Conservation (phyloP, 1,140 invertebrate genomes). For the Drosophila sulfurigaster region DNA sequence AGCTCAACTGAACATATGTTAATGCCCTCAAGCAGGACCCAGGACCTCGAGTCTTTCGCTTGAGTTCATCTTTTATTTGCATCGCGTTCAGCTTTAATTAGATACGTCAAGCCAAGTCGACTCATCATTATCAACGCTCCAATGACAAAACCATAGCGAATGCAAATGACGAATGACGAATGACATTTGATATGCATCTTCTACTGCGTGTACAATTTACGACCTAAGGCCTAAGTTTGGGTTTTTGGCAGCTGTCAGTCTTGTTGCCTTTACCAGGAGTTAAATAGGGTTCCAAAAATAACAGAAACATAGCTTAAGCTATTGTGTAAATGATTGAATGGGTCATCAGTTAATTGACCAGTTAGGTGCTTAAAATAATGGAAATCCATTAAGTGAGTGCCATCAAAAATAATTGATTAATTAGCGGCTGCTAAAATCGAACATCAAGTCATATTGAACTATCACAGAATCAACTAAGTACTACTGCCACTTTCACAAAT, state of each 20-base stretch:
- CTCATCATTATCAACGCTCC: conserved; percentile 66
- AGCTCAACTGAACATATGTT: conserved; percentile 62
- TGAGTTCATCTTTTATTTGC: conserved; percentile 41
- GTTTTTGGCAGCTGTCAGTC: conserved; percentile 30
- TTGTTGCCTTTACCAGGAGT: background rate
- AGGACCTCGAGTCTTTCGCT: conserved; percentile 17
- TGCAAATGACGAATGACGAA: conserved; percentile 55
- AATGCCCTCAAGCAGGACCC: conserved; percentile 50
- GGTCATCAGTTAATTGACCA: conserved; percentile 23
- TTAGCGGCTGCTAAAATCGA: background rate
- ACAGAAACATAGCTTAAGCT: background rate
- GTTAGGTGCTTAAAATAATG: conserved; percentile 11
- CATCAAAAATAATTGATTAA: conserved; percentile 11
- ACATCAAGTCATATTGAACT: background rate
- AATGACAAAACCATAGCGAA: conserved; percentile 67
- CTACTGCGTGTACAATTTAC: conserved; percentile 41
- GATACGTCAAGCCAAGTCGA: conserved; percentile 10
- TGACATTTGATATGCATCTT: conserved; percentile 73
- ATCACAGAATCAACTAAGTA: background rate
- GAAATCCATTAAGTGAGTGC: conserved; percentile 4
- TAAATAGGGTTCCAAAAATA: conserved; percentile 21
- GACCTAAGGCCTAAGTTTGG: conserved; percentile 1
- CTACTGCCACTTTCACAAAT: background rate
- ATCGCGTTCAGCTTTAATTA: conserved; percentile 11
- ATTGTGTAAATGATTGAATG: conserved; percentile 10